Evolutionary conservation across 2,797 vertebrate genomes (phyloP), one percentile per base, ranked within the genome.

Genomic region (Coracias cyanogaster): DNA sequence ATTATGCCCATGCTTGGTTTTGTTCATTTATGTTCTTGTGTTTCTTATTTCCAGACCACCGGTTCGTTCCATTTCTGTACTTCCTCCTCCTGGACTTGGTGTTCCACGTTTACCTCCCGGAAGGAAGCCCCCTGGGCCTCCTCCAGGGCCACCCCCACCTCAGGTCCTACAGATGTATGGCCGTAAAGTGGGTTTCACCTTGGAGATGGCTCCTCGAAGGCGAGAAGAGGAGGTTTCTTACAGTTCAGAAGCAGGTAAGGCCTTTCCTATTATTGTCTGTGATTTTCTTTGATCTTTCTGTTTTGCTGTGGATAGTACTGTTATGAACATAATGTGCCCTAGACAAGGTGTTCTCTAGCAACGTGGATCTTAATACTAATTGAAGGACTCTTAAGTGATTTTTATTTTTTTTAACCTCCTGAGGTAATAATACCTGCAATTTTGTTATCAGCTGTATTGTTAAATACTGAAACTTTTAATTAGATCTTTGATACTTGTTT

Each of bases 51-150:
- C 15, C 96, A 98, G 98, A 46, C 98, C 98, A 86, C 97, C 98
- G 20, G 94, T 98, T 66, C 97, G 98, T 22, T 97, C 98, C 65
- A 96, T 98, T 87, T 98, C 98, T 73, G 97, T 98, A 28, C 97
- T 97, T 92, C 97, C 97, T 77, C 98, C 97, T 93, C 97, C 98
- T 37, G 98, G 98, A 96, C 99, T 99, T 28, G 99, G 99, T 45
- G 98, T 99, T 82, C 99, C 99, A 29, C 99, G 99, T 65, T 98
- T 99, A 82, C 99, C 99, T 71, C 99, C 99, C 15, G 99, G 99
- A 57, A 99, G 98, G 96, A 99, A 99, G 58, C 99, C 99, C 7
- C 99, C 99, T 2, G 99, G 99, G 1, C 99, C 99, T 35, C 99
- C 99, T 7, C 99, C 99, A 8, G 99, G 99, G 2, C 99, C 99